These are phyloP conservation scores for Andinoacara biseriatus DNA, from an alignment of 2,113 vertebrate species.

Conservation along the genomic window DNA sequence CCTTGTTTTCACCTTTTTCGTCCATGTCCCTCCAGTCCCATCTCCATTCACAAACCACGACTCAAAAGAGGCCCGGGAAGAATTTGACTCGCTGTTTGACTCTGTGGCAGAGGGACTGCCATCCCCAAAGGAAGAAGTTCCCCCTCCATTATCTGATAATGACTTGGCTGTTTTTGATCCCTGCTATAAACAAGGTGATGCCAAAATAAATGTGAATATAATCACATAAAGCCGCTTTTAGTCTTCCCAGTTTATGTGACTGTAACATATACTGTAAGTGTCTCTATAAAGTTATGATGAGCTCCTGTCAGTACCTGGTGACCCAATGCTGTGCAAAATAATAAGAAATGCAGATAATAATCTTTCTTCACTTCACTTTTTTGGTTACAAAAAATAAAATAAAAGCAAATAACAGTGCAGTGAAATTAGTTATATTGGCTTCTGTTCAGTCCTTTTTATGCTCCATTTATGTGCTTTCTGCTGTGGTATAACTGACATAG, in stretches of 20 bases:
- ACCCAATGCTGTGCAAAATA: neutral
- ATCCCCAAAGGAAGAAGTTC: constrained; percentile 57
- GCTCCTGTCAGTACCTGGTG: neutral
- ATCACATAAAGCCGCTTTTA: neutral
- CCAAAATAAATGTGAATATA: neutral
- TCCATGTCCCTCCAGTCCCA: constrained; percentile 31
- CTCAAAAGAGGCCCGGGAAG: constrained; percentile 66
- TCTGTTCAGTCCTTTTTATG: too few relatives aligned
- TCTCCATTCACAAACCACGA: constrained; percentile 39
- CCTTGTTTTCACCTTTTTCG: neutral
- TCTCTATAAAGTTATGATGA: neutral
- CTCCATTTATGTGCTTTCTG: too few relatives aligned
- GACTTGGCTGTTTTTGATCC: constrained; percentile 91
- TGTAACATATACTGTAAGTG: neutral
- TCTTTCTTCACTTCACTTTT: neutral
- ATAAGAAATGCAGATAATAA: neutral
- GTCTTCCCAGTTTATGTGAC: neutral
- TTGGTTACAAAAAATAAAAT: neutral
- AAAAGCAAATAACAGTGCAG: neutral
- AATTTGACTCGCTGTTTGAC: constrained; percentile 80
- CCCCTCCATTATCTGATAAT: constrained; percentile 79
- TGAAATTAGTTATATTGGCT: too few relatives aligned
- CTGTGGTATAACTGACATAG: too few relatives aligned
- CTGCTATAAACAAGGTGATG: constrained; percentile 85
- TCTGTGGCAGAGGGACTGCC: constrained; percentile 51